Conservation (phyloP, 2,113 vertebrate genomes). For the Brachionichthys hirsutus region DNA sequence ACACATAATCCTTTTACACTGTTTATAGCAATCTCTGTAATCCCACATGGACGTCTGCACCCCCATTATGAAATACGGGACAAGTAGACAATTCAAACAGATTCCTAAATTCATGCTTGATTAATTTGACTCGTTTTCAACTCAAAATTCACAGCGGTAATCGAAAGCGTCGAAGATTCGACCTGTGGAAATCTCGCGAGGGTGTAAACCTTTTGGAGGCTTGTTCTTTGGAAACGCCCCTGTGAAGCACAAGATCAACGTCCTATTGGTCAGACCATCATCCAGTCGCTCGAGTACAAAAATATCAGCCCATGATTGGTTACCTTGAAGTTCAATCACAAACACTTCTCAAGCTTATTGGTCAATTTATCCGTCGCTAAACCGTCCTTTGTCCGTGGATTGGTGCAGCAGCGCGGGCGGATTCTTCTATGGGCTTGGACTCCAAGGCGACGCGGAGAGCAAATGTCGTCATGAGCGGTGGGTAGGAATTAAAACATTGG, state of each 20-base stretch:
- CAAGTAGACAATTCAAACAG: no score
- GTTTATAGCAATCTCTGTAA: no score
- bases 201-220: not conserved
- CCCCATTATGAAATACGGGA: no score
- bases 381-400: slow-evolving; percentile 50
- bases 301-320: slow-evolving; percentile 7
- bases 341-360: slow-evolving; percentile 28
- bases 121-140: slow-evolving; percentile 2
- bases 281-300: slow-evolving; percentile 15
- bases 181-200: slow-evolving; percentile 46
- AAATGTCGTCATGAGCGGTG: slow-evolving; percentile 88
- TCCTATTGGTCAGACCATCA: slow-evolving; percentile 56
- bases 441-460: slow-evolving; percentile 80
- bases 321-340: slow-evolving; percentile 53
- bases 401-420: slow-evolving; percentile 73
- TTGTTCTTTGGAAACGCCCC: slow-evolving; percentile 33
- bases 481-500: slow-evolving; percentile 85
- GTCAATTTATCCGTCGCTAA: slow-evolving; percentile 28
- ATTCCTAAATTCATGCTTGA: no score
- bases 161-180: slow-evolving; percentile 50
- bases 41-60: no score
- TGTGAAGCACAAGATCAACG: slow-evolving; percentile 4
- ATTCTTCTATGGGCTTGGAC: slow-evolving; percentile 69
- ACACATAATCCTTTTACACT: no score
- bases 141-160: slow-evolving; percentile 58